Conservation (phyloP, 2,797 vertebrate species). For the Gila robusta region DNA sequence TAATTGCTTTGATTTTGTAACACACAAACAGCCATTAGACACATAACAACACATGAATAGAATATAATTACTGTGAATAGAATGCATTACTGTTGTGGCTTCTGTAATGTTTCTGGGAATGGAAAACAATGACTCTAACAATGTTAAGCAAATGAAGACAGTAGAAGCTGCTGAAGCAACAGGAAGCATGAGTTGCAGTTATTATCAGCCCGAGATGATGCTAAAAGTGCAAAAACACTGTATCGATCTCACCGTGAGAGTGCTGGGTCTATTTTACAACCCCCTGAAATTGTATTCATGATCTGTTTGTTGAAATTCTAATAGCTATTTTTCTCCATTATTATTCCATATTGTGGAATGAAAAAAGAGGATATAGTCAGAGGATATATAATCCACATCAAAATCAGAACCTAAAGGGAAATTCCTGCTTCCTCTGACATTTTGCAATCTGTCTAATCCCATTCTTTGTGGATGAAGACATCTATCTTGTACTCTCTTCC, state of each 20-base stretch:
- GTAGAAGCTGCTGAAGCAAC: slow-evolving; percentile 18
- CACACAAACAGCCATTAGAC: background rate
- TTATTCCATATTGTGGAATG: slow-evolving; percentile 1
- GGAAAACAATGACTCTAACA: slow-evolving; percentile 38
- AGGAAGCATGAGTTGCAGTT: slow-evolving; percentile 24
- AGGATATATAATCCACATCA: slow-evolving; percentile 3
- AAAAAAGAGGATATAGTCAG: background rate
- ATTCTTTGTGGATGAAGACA: background rate
- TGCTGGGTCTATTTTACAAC: background rate
- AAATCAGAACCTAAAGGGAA: slow-evolving; percentile 1
- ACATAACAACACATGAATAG: slow-evolving; percentile 14
- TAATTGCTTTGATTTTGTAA: slow-evolving; percentile 13
- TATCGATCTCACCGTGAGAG: slow-evolving; percentile 42
- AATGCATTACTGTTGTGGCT: slow-evolving; percentile 45
- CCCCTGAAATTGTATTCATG: background rate
- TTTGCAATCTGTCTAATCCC: slow-evolving; percentile 4
- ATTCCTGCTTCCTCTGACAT: slow-evolving; percentile 4
- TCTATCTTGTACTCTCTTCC: background rate
- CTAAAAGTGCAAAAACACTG: slow-evolving; percentile 34
- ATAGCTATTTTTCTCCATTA: background rate
- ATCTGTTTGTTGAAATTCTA: background rate
- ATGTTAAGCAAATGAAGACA: slow-evolving; percentile 46
- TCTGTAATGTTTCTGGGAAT: slow-evolving; percentile 39
- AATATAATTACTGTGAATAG: slow-evolving; percentile 14
- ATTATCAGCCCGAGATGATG: background rate